phyloP scores from a whole-genome alignment of 2,113 vertebrate genomes.

The Nestor notabilis region DNA sequence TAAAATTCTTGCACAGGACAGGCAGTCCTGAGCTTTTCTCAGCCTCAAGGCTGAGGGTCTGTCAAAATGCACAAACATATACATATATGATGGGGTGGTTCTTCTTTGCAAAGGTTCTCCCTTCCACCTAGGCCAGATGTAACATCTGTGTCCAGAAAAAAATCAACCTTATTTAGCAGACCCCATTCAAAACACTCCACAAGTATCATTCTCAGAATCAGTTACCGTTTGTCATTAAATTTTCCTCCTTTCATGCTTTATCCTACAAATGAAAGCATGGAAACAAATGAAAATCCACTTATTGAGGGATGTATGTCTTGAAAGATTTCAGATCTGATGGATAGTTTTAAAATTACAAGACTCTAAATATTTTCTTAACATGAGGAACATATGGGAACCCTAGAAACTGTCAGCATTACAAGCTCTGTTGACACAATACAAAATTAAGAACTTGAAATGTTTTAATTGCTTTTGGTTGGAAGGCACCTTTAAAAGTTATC shows the following conservation, averaged over 20 bases:
- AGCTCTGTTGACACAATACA: neutral
- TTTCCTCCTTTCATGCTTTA: neutral
- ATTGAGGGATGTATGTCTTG: neutral
- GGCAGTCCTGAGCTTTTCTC: neutral
- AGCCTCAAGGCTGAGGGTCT: neutral
- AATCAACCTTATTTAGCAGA: rapidly evolving
- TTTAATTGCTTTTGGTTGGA: neutral
- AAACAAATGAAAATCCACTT: neutral
- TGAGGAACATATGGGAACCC: neutral
- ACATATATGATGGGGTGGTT: neutral
- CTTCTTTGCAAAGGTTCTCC: neutral
- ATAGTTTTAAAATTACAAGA: neutral
- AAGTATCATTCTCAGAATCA: neutral
- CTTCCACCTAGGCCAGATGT: neutral
- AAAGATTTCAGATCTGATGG: neutral
- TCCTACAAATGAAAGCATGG: neutral
- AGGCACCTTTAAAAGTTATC: neutral
- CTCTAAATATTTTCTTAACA: neutral
- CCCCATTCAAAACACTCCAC: neutral
- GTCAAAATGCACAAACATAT: neutral
- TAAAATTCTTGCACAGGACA: neutral
- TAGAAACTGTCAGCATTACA: neutral
- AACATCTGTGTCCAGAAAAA: neutral
- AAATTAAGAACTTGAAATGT: neutral
- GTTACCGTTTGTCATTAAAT: neutral